Percentiles rank a stretch among this genome's conserved stretches.
Conservation (phyloP, 1,140 invertebrate species). For the Lethrus apterus region DNA sequence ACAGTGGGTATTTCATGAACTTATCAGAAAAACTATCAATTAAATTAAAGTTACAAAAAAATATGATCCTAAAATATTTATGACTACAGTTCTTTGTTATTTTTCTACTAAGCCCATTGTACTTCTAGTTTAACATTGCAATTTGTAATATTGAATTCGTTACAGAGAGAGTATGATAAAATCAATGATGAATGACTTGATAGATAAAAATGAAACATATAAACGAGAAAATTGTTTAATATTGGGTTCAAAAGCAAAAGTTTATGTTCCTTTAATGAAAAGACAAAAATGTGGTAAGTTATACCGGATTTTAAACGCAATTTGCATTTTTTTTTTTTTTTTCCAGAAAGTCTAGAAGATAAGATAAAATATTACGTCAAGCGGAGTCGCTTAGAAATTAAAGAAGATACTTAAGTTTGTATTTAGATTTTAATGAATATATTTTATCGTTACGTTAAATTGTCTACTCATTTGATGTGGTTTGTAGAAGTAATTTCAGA, state of each 20-base stretch:
- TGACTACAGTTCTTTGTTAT: slow-evolving; percentile 60
- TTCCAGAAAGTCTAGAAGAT: slow-evolving; percentile 34
- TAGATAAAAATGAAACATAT: slow-evolving; percentile 26
- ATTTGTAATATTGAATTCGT: too few species aligned
- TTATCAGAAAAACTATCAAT: slow-evolving; percentile 38
- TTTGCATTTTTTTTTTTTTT: slow-evolving; percentile 6
- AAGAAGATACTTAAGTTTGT: too few species aligned
- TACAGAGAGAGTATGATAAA: slow-evolving; percentile 41
- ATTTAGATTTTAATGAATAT: too few species aligned
- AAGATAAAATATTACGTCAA: slow-evolving; percentile 34
- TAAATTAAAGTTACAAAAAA: slow-evolving; percentile 20
- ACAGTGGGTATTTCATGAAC: too few species aligned
- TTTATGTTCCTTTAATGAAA: slow-evolving; percentile 65
- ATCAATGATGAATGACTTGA: slow-evolving; percentile 24
- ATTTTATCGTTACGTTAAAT: too few species aligned
- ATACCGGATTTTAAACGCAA: slow-evolving; percentile 10
- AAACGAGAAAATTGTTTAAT: slow-evolving; percentile 55
- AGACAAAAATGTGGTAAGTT: slow-evolving; percentile 65
- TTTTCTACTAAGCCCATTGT: too few species aligned
- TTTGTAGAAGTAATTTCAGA: too few species aligned
- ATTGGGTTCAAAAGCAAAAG: slow-evolving; percentile 58
- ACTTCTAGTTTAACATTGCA: too few species aligned
- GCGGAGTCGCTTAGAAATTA: slow-evolving; percentile 18
- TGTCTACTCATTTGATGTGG: too few species aligned
- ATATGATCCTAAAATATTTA: slow-evolving; percentile 55